phyloP scores from a whole-genome alignment of 2,113 vertebrate genomes.

The Maccullochella peelii region DNA sequence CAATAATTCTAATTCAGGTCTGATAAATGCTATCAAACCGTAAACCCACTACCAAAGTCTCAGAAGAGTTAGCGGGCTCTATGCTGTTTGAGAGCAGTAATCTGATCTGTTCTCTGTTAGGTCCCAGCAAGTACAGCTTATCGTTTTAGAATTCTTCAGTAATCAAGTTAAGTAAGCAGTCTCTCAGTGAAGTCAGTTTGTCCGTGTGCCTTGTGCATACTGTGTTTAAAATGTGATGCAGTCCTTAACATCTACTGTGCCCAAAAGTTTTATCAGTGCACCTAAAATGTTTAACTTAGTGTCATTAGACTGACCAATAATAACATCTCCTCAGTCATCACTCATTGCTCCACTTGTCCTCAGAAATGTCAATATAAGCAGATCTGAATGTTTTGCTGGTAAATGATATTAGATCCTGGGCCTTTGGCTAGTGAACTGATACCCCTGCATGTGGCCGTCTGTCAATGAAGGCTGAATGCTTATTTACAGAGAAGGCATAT shows the following conservation, averaged over 20 bases:
- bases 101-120: slow-evolving; percentile 10
- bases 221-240: background rate
- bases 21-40: slow-evolving; percentile 24
- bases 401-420: slow-evolving; percentile 37
- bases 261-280: background rate
- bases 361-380: slow-evolving; percentile 43
- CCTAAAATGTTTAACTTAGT: background rate
- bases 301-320: background rate
- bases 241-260: background rate
- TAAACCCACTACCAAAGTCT: background rate
- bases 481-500: slow-evolving; percentile 46
- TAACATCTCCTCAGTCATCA: slow-evolving; percentile 4
- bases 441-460: slow-evolving; percentile 41
- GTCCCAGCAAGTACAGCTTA: background rate
- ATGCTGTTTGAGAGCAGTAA: background rate
- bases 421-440: slow-evolving; percentile 41
- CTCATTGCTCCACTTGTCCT: slow-evolving; percentile 30
- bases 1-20: slow-evolving; percentile 4
- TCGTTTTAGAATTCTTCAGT: background rate
- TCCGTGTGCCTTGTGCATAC: no score
- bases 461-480: slow-evolving; percentile 28
- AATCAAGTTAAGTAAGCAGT: background rate
- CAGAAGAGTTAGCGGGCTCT: background rate
- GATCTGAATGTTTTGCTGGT: slow-evolving; percentile 50
- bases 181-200: background rate